Conservation (phyloP, 2,797 vertebrate genomes). For the Petrocephalus sullivani region DNA sequence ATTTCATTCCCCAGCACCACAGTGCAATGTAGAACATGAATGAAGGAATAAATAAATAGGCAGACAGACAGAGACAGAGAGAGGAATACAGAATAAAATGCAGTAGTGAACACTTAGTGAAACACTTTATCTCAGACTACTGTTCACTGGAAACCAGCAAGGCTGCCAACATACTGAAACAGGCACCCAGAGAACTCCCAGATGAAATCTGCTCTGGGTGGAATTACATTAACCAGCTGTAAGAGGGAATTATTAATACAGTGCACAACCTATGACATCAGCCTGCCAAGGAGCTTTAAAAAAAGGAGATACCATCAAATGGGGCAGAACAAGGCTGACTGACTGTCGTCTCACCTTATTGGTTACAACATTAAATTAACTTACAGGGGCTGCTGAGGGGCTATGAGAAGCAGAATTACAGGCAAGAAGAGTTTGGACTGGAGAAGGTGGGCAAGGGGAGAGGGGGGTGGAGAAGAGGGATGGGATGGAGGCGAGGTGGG, state of each 20-base stretch:
- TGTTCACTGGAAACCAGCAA: background rate
- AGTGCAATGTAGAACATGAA: background rate
- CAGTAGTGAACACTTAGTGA: background rate
- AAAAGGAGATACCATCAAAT: background rate
- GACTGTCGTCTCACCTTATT: background rate
- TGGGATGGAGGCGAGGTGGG: background rate
- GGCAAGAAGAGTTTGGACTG: background rate
- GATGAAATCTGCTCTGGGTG: background rate
- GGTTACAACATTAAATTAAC: background rate
- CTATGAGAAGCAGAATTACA: background rate
- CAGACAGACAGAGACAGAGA: background rate
- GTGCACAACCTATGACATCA: background rate
- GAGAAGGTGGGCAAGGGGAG: background rate
- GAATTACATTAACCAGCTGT: background rate
- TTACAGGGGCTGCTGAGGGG: background rate
- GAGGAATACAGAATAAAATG: background rate
- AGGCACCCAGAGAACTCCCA: background rate
- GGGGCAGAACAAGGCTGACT: background rate
- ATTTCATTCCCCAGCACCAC: background rate
- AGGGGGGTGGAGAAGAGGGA: background rate
- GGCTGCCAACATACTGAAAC: background rate
- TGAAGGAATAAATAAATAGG: background rate
- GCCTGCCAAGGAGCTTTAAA: background rate
- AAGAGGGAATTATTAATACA: background rate
- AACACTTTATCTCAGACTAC: background rate